Percentiles rank a stretch among this genome's conserved stretches.
These are phyloP conservation scores for Phaenicophaeus curvirostris DNA, from an alignment of 2,797 vertebrate species.

Conservation along the genomic window DNA sequence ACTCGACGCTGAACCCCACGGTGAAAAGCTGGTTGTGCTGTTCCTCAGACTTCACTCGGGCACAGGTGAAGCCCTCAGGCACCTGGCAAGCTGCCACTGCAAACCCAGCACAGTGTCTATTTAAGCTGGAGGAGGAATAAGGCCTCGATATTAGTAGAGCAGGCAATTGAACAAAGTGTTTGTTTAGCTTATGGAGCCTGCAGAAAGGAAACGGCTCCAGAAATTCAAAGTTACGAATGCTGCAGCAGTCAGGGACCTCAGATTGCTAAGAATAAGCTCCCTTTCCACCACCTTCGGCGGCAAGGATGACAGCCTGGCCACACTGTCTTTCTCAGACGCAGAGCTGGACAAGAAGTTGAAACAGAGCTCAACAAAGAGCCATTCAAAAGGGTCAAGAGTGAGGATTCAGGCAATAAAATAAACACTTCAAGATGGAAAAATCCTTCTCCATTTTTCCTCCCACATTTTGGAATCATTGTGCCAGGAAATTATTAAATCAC, in stretches of 20 bases:
- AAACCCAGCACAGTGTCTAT: background rate
- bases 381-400: background rate
- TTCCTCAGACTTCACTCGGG: background rate
- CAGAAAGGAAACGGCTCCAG: background rate
- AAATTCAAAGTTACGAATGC: background rate
- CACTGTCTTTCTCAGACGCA: background rate
- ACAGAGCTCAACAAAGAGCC: background rate
- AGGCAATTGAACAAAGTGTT: background rate
- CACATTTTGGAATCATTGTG: background rate
- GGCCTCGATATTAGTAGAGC: background rate
- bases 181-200: background rate
- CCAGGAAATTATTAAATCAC: conserved; percentile 47
- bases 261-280: background rate
- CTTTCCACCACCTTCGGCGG: background rate
- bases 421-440: conserved; percentile 26
- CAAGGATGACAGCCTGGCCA: background rate
- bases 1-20: background rate
- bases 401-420: background rate
- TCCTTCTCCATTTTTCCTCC: background rate
- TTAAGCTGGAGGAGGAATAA: background rate
- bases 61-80: background rate
- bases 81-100: background rate
- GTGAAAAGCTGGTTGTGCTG: background rate
- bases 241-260: background rate
- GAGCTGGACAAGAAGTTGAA: too few species aligned